Evolutionary conservation across 2,888 invertebrate genomes (phyloP), one percentile per base, ranked within the genome.

Genomic region (Drosophila longiperda): DNA sequence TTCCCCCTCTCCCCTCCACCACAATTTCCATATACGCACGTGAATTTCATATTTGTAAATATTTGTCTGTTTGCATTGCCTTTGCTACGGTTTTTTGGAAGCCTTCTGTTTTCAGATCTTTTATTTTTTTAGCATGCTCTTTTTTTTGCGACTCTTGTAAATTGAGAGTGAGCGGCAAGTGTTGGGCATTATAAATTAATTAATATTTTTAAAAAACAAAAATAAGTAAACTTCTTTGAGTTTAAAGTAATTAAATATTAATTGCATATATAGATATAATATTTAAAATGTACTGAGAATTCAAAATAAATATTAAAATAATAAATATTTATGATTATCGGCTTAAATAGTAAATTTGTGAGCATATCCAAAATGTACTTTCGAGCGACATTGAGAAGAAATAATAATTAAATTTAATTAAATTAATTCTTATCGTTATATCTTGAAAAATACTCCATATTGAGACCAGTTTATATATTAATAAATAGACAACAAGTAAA

Each of bases 1-100:
- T 80, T 87, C 82, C 29, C 29, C 26, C 4, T 0, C 0, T 0
- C 26, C 2, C 26, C 4, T 5, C 26, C 29, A 2, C 29, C 29
- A 6, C 29, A 29, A 90, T 90, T 90, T 87, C 76, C 91, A 89
- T 90, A 78, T 68, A 87, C 80, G 88, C 80, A 70, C 68, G 78
- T 67, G 78, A 79, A 80, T 82, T 82, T 54, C 72, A 78, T 83
- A 89, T 85, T 80, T 72, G 85, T 75, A 64, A 81, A 78, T 77
- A 81, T 78, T 81, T 76, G 70, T 73, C 78, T 72, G 78, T 78
- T 71, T 72, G 64, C 38, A 32, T 64, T 81, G 48, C 26, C 52
- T 42, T 66, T 26, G 55, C 23, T 61, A 40, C 17, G 40, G 11
- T 11, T n/a, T 55, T 38, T 49, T 17, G 17, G 26, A 1, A 49